A percentile compares a stretch with the other conserved stretches of the same genome.
These are phyloP conservation scores for Ginglymostoma cirratum DNA, from an alignment of 2,113 vertebrate species.

Conservation along the genomic window DNA sequence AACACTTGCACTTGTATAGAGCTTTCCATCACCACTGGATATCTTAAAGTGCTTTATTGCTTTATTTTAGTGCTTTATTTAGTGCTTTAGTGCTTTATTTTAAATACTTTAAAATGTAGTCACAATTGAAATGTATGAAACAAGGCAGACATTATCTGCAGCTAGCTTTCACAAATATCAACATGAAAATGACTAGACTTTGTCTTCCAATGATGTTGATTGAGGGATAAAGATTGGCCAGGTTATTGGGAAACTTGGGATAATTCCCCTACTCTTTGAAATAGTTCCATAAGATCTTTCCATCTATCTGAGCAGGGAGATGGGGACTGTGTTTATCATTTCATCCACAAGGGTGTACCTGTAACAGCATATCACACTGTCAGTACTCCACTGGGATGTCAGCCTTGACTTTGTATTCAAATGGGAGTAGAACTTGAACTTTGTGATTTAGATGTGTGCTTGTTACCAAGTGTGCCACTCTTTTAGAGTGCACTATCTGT, in stretches of 20 bases:
- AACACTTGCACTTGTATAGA: too few relatives aligned
- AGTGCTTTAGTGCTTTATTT: neutral
- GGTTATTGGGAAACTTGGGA: neutral
- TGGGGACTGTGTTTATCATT: neutral
- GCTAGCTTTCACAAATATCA: neutral
- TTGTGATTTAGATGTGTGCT: neutral
- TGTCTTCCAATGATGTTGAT: neutral
- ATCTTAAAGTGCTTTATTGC: neutral
- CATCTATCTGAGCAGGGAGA: neutral
- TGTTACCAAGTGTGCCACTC: neutral
- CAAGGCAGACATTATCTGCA: neutral
- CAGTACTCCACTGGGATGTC: neutral
- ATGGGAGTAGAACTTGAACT: neutral
- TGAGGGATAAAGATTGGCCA: neutral
- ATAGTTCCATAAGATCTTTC: neutral
- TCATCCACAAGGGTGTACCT: neutral
- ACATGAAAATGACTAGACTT: neutral
- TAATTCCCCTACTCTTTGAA: neutral
- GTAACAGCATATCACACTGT: neutral
- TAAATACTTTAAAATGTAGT: neutral
- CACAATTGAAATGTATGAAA: neutral
- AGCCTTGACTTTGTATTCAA: neutral
- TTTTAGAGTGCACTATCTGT: neutral
- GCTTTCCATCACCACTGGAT: neutral
- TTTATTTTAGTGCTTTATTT: too few relatives aligned